Percentiles rank a stretch among this genome's conserved stretches.
Conservation (phyloP, 1,140 invertebrate genomes). For the silkworm (Bombyx mori) region DNA sequence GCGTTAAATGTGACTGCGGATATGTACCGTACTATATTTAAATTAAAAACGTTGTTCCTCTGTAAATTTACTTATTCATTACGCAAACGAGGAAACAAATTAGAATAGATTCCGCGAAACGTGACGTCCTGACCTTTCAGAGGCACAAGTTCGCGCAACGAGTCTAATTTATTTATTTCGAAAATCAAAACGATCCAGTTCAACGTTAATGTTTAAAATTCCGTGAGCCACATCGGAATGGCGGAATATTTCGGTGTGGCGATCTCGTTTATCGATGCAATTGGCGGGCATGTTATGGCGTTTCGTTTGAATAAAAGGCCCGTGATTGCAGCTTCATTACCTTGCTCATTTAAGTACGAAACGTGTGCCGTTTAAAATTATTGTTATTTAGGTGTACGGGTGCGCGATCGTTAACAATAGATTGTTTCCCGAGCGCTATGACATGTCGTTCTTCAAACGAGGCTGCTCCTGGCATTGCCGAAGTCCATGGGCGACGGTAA, state of each 20-base stretch:
- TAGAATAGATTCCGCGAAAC: neutral
- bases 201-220: constrained; percentile 14
- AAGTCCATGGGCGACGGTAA: too few relatives aligned
- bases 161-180: constrained; percentile 9
- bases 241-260: constrained; percentile 12
- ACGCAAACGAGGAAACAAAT: neutral
- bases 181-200: constrained; percentile 8
- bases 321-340: constrained; percentile 19
- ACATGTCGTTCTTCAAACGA: too few relatives aligned
- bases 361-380: too few relatives aligned
- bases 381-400: too few relatives aligned
- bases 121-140: too few relatives aligned
- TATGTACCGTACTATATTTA: neutral
- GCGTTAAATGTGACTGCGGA: too few relatives aligned
- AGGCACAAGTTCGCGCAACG: neutral
- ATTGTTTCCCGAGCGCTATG: too few relatives aligned
- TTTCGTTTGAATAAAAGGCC: constrained; percentile 11
- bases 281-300: constrained; percentile 10
- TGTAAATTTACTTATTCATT: neutral
- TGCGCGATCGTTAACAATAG: too few relatives aligned
- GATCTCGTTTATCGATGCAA: constrained; percentile 17
- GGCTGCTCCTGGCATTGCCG: too few relatives aligned
- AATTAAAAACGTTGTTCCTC: neutral
- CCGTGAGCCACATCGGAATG: constrained; percentile 7
- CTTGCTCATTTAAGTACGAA: neutral